These are phyloP conservation scores for Euplexia lucipara DNA, from an alignment of 2,888 invertebrate species.

Conservation along the genomic window DNA sequence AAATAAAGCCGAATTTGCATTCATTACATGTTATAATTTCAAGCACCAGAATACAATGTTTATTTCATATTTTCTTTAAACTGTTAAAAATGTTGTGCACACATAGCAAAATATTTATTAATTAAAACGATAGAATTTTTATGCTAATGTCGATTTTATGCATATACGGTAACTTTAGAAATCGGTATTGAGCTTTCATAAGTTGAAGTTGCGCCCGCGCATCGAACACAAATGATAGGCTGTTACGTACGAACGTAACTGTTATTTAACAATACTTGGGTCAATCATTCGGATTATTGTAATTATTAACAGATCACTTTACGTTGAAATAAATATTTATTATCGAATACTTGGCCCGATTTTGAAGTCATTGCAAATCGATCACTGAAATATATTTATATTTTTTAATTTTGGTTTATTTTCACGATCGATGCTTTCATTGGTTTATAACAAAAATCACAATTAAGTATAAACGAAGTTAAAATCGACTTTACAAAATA, in stretches of 20 bases:
- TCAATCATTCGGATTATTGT: conserved; percentile 31
- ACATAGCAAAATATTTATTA: conserved; percentile 23
- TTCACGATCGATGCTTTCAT: conserved; percentile 19
- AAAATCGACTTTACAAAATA: background rate
- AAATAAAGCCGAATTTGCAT: conserved; percentile 22
- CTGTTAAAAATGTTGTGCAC: conserved; percentile 13
- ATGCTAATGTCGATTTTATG: conserved; percentile 30
- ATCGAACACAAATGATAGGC: conserved; percentile 37
- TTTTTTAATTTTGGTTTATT: conserved; percentile 11
- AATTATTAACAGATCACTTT: conserved; percentile 30
- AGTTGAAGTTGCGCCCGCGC: conserved; percentile 22
- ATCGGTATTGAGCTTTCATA: conserved; percentile 52
- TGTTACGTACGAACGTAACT: conserved; percentile 34
- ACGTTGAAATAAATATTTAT: conserved; percentile 13
- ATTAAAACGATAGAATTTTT: conserved; percentile 28
- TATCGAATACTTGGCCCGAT: background rate
- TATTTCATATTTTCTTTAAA: conserved; percentile 25
- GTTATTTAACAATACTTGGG: conserved; percentile 33
- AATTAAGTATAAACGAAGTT: background rate
- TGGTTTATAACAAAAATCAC: background rate
- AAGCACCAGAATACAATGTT: conserved; percentile 23
- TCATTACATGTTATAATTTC: conserved; percentile 32
- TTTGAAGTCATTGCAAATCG: background rate
- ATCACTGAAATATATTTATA: conserved; percentile 1
- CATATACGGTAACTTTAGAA: conserved; percentile 43